Conservation (phyloP, 1,140 invertebrate species). For the Helicoverpa armigera region DNA sequence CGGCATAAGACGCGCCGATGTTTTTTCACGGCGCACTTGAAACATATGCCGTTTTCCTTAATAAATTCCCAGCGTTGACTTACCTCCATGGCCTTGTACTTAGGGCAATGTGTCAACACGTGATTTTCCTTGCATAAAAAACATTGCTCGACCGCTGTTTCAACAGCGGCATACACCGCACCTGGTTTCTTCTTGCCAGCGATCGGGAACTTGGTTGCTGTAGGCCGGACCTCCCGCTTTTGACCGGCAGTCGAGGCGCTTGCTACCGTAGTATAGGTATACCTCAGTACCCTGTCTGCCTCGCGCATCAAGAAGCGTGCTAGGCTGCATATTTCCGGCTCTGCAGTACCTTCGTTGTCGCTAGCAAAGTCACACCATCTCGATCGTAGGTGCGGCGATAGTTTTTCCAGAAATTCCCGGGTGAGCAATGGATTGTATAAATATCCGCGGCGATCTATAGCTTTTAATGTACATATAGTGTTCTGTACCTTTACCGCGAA, state of each 20-base stretch:
- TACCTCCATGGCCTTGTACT: not conserved
- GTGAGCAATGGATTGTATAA: not conserved
- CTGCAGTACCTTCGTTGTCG: not conserved
- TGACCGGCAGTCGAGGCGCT: not conserved
- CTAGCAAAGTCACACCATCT: not conserved
- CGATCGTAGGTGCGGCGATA: not conserved
- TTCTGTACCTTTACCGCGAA: conserved; percentile 1
- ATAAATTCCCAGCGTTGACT: not conserved
- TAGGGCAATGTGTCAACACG: not conserved
- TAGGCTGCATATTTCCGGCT: not conserved
- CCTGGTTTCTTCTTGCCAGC: too few relatives aligned
- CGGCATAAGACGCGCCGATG: not conserved
- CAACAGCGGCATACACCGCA: not conserved
- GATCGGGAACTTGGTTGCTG: not conserved
- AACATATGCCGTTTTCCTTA: not conserved
- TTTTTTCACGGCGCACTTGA: not conserved
- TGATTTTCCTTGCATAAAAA: not conserved
- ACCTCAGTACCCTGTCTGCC: not conserved
- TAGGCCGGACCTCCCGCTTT: not conserved
- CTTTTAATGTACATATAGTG: not conserved
- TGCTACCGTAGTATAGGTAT: not conserved
- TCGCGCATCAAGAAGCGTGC: conserved; percentile 3
- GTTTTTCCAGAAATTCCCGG: not conserved
- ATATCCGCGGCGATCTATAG: not conserved
- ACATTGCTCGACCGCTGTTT: not conserved